Conservation (phyloP, 2,888 invertebrate species). For the Scaptomyza cyrtandrae region DNA sequence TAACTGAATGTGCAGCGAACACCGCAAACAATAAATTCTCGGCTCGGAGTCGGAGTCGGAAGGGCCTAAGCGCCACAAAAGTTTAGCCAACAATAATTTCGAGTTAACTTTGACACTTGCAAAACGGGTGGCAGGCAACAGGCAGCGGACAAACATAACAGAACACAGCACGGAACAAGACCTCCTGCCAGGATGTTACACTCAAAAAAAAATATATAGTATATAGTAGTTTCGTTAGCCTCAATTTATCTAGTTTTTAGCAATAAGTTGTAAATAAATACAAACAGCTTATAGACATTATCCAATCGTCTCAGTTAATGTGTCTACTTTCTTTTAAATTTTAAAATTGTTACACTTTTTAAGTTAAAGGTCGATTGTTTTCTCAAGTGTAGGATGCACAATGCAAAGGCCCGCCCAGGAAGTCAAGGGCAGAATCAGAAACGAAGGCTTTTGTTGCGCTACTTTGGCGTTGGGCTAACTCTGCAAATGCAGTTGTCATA, state of each 20-base stretch:
- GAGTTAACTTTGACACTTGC: slow-evolving; percentile 82
- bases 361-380: no score
- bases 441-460: slow-evolving; percentile 22
- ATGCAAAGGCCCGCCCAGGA: slow-evolving; percentile 4
- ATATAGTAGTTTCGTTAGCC: no score
- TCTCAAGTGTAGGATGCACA: background rate
- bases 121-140: slow-evolving; percentile 65
- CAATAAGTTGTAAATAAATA: no score
- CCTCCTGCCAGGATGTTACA: slow-evolving; percentile 9
- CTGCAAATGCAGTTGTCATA: slow-evolving; percentile 81
- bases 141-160: slow-evolving; percentile 4
- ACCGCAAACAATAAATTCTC: slow-evolving; percentile 70
- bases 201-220: background rate
- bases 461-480: slow-evolving; percentile 61
- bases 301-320: no score
- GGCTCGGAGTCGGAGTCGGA: slow-evolving; percentile 5
- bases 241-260: no score
- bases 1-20: slow-evolving; percentile 36
- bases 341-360: no score
- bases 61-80: slow-evolving; percentile 74
- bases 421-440: slow-evolving; percentile 13
- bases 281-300: no score
- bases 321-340: no score
- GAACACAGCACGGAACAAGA: background rate
- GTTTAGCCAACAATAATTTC: slow-evolving; percentile 81